These are phyloP conservation scores for Naja naja DNA, from an alignment of 2,113 vertebrate species.

Conservation along the genomic window DNA sequence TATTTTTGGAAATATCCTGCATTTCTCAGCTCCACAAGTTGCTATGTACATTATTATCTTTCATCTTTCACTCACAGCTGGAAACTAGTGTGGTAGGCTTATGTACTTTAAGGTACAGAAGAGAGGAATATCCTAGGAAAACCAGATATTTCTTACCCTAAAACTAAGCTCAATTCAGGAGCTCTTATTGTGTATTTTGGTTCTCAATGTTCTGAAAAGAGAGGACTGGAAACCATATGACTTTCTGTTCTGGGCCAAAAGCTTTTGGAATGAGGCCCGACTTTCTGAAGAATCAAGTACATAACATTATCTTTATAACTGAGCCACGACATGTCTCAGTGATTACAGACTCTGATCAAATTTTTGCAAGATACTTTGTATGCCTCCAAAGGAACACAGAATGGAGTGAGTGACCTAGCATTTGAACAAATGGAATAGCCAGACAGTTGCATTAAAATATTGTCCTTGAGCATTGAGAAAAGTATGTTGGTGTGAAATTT, in stretches of 20 bases:
- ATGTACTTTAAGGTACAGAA: background rate
- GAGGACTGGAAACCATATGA: background rate
- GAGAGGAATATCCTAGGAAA: background rate
- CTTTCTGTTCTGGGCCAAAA: background rate
- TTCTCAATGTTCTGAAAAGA: background rate
- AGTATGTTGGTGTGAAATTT: background rate
- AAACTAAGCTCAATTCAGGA: background rate
- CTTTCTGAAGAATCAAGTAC: background rate
- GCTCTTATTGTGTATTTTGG: background rate
- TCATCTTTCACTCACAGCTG: background rate
- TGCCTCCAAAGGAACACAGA: background rate
- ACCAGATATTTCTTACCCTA: background rate
- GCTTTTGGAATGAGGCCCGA: background rate
- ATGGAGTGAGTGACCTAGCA: background rate
- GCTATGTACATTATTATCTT: background rate
- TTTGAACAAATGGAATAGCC: background rate
- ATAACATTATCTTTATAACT: background rate
- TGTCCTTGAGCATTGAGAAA: background rate
- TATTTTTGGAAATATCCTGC: background rate
- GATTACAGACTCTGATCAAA: background rate
- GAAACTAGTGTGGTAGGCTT: background rate
- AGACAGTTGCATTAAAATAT: background rate
- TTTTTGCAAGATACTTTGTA: background rate
- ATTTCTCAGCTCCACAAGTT: background rate
- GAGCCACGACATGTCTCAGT: background rate